Evolutionary conservation across 2,888 invertebrate species (phyloP), one percentile per base, ranked within the genome.

Genomic region (Peribatodes rhomboidaria): DNA sequence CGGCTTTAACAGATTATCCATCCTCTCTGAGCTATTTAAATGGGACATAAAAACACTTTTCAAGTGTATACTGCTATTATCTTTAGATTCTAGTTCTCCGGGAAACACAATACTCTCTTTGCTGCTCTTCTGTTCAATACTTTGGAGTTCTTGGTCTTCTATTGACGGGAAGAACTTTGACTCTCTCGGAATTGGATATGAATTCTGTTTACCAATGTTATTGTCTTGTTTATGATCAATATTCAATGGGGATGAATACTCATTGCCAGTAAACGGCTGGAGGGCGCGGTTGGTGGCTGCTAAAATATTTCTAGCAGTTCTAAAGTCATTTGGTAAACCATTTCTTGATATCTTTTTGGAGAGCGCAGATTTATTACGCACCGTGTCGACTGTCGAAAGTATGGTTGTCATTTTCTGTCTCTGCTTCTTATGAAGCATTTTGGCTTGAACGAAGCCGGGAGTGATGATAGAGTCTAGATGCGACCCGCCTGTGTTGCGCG

Each of bases 331-430:
- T 13, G 74, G 68, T 13, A 79, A 72, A 27, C 69, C 70, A 60
- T 77, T 77, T 11, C 63, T 57, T 2, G 77, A 65, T 64, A 80
- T 85, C 44, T 73, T 74, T 69, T 75, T 80, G 1, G 83, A 75
- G 57, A 80, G 77, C 2, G 80, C 67, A 8, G 79, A 54, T 73
- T 83, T 86, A 9, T 79, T 75, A 60, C 74, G 77, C 10, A 65
- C 70, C 0, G 79, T 71, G 4, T 89, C 85, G 0, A 83, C 62
- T 13, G 84, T 73, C 0, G 86, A 80, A n/a, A 86, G 56, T 10
- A 86, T 78, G 1, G 85, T 83, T 2, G 89, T 81, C 14, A 84
- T 76, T 72, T 86, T 88, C 0, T 87, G 84, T 7, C 82, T 78
- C 50, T 83, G 83, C 55, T 78, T 70, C 73, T 79, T 86, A 42